Evolutionary conservation across 2,113 vertebrate species (phyloP), one percentile per base, ranked within the genome.

Genomic region (Ceyx cyanopectus): DNA sequence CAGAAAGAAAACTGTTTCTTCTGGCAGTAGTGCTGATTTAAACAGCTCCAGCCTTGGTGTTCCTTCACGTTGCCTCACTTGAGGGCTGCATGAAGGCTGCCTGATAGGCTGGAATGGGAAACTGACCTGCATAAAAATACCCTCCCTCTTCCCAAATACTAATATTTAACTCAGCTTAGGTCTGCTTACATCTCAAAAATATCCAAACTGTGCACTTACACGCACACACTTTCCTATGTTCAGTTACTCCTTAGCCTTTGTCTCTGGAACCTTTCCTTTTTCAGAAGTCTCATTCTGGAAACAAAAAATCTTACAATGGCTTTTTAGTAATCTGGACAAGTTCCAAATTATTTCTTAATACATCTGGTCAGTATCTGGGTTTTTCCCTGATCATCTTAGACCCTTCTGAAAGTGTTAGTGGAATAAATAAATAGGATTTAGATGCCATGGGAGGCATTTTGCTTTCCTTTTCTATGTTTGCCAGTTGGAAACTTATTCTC

Each of bases 201-300:
- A 80, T 4, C 91, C 78, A 30, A 72, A 7, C 27, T 54, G 18
- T 72, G 54, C 58, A 16, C 54, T 94, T 14, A 4, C 6, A 6
- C 37, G 50, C 70, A 80, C 56, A 19, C 40, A 17, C 83, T 91
- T 85, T 91, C 76, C 79, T 70, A 3, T 73, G 20, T 77, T 88
- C 73, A 62, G 94, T 83, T 70, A 94, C 30, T 82, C 79, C 74
- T 80, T 91, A 81, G 82, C 65, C 87, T 88, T 91, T 91, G 67
- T 94, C 72, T 90, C 90, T 70, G 76, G 29, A 87, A 32, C 68
- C 63, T 85, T 88, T 90, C 83, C 70, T 87, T 91, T 90, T 91
- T 91, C 46, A 95, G 85, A 37, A 87, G 27, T 85, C 37, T 72
- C 41, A 89, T 84, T 85, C 66, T 89, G 18, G 32, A 91, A 91